Evolutionary conservation across 1,140 invertebrate genomes (phyloP), one percentile per base, ranked within the genome.

Genomic region (Caenorhabditis inopinata): DNA sequence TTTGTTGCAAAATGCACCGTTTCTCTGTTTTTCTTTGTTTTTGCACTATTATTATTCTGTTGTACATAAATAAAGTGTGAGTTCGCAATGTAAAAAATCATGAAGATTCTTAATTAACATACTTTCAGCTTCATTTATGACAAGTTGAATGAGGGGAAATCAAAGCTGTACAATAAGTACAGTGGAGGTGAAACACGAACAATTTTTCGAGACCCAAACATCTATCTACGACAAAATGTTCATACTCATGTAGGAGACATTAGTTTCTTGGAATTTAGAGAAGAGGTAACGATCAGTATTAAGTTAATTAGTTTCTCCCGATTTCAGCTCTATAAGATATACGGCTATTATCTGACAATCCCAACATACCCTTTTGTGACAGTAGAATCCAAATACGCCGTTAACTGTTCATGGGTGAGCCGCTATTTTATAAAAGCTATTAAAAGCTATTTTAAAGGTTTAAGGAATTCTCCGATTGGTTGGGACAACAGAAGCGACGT

Each of bases 261-360:
- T 9, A 68, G 58, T 38, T 68, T 68, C 38, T 9, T 68, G 11
- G 58, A 68, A 9, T 38, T 68, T 9, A 68, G 58, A 68, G 58
- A 68, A 38, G 58, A 68, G 27, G 58, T 68, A 16, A 16, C 6
- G 2, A 42, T 42, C 6, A 42, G 14, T 7, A 5, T 42, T 42
- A 42, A 42, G 5, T 42, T 42, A 14, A 42, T 7, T 42, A 7
- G 5, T 42, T 42, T 42, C 14, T 42, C 38, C n/a, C n/a, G n/a
- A n/a, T 32, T 58, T 68, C 58, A 68, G 58, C 21, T 68, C 6
- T 68, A 68, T 32, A 68, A 68, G 12, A 68, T 38, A 68, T 68
- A 68, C n/a, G 58, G 58, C 11, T 68, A 68, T 9, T 21, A 11
- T 9, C n/a, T 68, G 6, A 68, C 58, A 21, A 68, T 35, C 23